Percentiles rank a stretch among this genome's conserved stretches.
These are phyloP conservation scores for Tenodera sinensis DNA, from an alignment of 2,888 invertebrate species.

Conservation along the genomic window DNA sequence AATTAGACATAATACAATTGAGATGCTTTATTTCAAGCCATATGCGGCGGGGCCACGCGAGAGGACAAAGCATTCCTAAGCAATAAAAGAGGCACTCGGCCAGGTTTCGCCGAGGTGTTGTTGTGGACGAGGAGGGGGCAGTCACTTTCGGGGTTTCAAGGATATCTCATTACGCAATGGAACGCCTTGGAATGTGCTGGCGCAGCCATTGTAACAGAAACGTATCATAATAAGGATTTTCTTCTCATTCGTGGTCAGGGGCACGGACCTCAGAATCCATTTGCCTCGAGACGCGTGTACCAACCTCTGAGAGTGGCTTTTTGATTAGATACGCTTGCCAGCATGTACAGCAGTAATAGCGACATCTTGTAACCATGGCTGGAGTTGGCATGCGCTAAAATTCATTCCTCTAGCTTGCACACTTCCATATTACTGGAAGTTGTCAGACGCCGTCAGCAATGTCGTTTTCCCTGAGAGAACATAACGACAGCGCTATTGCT, in stretches of 20 bases:
- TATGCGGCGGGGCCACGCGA: neutral
- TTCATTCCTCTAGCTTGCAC: no score
- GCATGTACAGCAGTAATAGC: no score
- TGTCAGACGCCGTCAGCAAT: no score
- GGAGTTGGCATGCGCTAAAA: no score
- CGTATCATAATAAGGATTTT: neutral
- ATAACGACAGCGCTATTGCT: no score
- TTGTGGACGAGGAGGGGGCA: neutral
- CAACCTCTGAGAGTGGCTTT: neutral
- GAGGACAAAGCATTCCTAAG: neutral
- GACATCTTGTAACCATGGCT: no score
- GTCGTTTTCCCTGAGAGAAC: no score
- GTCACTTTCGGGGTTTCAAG: constrained; percentile 4
- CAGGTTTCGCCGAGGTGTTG: neutral
- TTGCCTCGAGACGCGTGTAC: neutral
- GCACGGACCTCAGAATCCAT: neutral
- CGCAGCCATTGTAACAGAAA: neutral
- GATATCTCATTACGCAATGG: constrained; percentile 7
- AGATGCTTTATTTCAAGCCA: neutral
- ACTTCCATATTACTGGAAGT: no score
- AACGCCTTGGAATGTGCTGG: constrained; percentile 6
- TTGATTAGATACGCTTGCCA: no score
- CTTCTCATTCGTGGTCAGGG: neutral
- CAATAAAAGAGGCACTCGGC: neutral
- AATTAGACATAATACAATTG: neutral